Evolutionary conservation across 2,888 invertebrate genomes (phyloP).

Genomic region (Cataglyphis cursor): DNA sequence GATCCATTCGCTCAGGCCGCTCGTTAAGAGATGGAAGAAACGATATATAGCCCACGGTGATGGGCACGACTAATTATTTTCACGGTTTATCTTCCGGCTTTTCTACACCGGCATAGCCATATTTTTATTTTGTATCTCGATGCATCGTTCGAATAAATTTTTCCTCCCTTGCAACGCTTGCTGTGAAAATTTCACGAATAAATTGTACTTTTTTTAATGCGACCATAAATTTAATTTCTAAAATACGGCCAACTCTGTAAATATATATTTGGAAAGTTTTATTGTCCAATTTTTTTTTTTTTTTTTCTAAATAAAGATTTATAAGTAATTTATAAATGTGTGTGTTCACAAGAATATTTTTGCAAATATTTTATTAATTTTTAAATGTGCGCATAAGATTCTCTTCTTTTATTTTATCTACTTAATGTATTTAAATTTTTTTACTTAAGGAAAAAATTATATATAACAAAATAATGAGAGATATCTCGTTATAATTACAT

Average conservation of each 20-base stretch:
- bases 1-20: slow-evolving; percentile 35
- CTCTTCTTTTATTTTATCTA: neutral
- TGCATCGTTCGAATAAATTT: slow-evolving; percentile 17
- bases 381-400: neutral
- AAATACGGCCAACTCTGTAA: neutral
- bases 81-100: slow-evolving; percentile 49
- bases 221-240: neutral
- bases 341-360: neutral
- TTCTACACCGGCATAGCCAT: slow-evolving; percentile 19
- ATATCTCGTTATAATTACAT: neutral
- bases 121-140: slow-evolving; percentile 36
- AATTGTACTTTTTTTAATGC: neutral
- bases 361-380: neutral
- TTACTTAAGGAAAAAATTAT: neutral
- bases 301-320: neutral
- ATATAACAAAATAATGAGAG: neutral
- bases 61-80: slow-evolving; percentile 58
- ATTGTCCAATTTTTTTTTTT: neutral
- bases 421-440: neutral
- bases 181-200: neutral
- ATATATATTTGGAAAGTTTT: neutral
- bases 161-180: neutral
- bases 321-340: neutral
- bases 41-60: slow-evolving; percentile 55
- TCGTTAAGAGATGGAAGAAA: slow-evolving; percentile 61